Conservation (phyloP, 2,113 vertebrate genomes). For the Orcinus orca region DNA sequence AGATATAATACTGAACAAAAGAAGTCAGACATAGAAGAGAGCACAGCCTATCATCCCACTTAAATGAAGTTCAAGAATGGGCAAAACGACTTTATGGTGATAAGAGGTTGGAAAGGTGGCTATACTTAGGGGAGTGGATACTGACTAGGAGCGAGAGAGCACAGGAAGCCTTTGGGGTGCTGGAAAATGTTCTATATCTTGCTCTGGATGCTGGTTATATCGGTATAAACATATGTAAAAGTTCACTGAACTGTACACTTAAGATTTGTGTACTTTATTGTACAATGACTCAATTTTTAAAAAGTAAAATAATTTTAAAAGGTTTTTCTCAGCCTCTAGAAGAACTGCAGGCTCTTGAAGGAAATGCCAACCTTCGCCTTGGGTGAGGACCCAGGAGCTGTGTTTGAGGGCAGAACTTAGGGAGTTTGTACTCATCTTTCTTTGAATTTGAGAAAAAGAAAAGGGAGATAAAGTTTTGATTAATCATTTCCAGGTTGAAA, state of each 20-base stretch:
- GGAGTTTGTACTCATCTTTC: background rate
- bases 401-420: background rate
- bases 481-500: slow-evolving; percentile 56
- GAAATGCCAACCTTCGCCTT: background rate
- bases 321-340: background rate
- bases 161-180: background rate
- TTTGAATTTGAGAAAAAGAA: slow-evolving; percentile 42
- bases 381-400: background rate
- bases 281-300: background rate
- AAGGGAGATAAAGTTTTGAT: slow-evolving; percentile 16
- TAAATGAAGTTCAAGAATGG: background rate
- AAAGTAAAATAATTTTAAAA: slow-evolving; percentile 1
- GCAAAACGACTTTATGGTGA: background rate
- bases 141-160: background rate
- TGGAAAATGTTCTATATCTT: background rate
- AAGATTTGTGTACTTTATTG: background rate
- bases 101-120: background rate
- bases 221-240: background rate
- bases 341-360: background rate
- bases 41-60: background rate
- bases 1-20: background rate
- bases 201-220: background rate
- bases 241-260: background rate
- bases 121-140: background rate
- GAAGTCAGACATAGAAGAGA: background rate